phyloP scores from a whole-genome alignment of 1,140 invertebrate species.

The Drosophila bipectinata region DNA sequence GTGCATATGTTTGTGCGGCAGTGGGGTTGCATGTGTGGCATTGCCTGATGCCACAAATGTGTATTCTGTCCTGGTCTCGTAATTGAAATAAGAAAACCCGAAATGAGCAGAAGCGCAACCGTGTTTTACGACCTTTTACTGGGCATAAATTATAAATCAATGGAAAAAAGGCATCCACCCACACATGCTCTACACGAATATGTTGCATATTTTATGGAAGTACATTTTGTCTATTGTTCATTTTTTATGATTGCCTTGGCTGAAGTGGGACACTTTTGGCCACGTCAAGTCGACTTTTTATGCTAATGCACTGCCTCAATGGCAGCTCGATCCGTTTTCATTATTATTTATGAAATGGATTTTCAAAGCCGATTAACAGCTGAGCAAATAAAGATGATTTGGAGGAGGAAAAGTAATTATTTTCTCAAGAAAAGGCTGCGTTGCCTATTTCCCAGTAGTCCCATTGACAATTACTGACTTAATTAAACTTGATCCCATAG shows the following conservation, averaged over 20 bases:
- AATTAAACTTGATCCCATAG: slow-evolving; percentile 66
- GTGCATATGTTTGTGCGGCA: background rate
- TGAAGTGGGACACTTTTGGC: slow-evolving; percentile 10
- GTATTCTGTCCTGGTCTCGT: slow-evolving; percentile 2
- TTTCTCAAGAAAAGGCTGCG: slow-evolving; percentile 5
- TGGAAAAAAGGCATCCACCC: slow-evolving; percentile 6
- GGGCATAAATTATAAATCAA: slow-evolving; percentile 68
- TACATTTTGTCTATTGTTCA: slow-evolving; percentile 38
- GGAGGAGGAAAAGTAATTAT: slow-evolving; percentile 30
- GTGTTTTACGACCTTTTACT: slow-evolving; percentile 38
- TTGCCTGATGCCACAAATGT: background rate
- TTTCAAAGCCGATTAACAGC: slow-evolving; percentile 9
- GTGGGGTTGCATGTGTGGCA: slow-evolving; percentile 2
- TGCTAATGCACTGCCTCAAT: slow-evolving; percentile 25
- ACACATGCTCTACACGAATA: slow-evolving; percentile 6
- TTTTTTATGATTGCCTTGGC: slow-evolving; percentile 24
- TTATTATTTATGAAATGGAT: slow-evolving; percentile 40
- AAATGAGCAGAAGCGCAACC: slow-evolving; percentile 8
- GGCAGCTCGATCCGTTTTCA: slow-evolving; percentile 2
- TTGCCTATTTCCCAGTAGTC: slow-evolving; percentile 31
- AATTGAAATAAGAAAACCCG: slow-evolving; percentile 29
- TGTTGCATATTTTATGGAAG: slow-evolving; percentile 28
- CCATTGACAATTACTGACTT: slow-evolving; percentile 47
- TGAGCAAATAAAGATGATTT: slow-evolving; percentile 3
- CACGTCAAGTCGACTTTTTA: slow-evolving; percentile 1